Conservation (phyloP, 2,797 vertebrate species). For the Tiaroga cobitis region DNA sequence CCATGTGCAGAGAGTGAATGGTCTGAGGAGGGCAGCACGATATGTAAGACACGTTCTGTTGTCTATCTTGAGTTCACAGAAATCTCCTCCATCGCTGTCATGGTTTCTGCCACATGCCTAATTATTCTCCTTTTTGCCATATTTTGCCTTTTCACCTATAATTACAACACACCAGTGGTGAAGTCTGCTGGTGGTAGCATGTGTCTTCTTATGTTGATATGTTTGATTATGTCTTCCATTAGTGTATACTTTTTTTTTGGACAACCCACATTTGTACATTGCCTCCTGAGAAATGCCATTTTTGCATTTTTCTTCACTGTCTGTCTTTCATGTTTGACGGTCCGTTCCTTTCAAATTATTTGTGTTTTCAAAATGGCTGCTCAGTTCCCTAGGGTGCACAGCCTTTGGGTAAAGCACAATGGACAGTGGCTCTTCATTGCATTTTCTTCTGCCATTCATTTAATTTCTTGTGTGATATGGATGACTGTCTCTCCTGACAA, state of each 20-base stretch:
- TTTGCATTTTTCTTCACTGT: constrained; percentile 76
- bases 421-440: constrained; percentile 77
- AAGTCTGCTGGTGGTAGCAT: constrained; percentile 82
- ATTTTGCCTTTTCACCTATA: constrained; percentile 73
- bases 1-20: constrained; percentile 76
- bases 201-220: constrained; percentile 85
- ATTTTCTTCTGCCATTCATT: constrained; percentile 66
- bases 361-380: constrained; percentile 85
- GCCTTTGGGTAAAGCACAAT: constrained; percentile 78
- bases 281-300: constrained; percentile 71
- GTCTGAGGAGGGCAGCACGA: constrained; percentile 74
- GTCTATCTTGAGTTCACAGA: constrained; percentile 76
- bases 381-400: constrained; percentile 73
- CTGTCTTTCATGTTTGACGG: constrained; percentile 82
- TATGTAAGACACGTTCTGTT: constrained; percentile 71
- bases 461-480: constrained; percentile 60
- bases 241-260: constrained; percentile 81
- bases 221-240: constrained; percentile 69
- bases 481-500: constrained; percentile 56
- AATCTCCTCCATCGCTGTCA: constrained; percentile 67
- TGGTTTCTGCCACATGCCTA: constrained; percentile 62
- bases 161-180: constrained; percentile 82
- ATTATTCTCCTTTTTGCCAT: constrained; percentile 68
- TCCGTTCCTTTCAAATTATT: constrained; percentile 86
- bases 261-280: constrained; percentile 67